Base-by-base conservation (phyloP, 2,888 invertebrate genomes). In the Alitta virens region DNA sequence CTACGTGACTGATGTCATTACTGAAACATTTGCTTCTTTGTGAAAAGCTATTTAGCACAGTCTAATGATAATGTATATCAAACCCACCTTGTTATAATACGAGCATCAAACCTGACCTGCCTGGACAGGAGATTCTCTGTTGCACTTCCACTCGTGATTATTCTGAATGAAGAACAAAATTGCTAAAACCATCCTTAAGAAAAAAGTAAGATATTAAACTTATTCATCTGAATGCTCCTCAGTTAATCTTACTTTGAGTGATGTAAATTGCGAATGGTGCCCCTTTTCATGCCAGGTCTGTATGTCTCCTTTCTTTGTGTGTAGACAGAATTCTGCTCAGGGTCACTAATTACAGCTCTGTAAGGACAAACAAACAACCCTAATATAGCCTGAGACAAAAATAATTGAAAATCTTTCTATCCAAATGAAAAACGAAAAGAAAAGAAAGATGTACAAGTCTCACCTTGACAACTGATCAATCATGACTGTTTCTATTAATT, bases 401-500 rank as follows among this genome's bases (percentile, higher is more conserved):
- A 46, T 33, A 42, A 42, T 14, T 18, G 25, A 59, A 53, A 60
- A 27, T n/a, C n/a, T n/a, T n/a, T n/a, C n/a, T n/a, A n/a, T n/a
- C n/a, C n/a, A n/a, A n/a, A n/a, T n/a, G n/a, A n/a, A n/a, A n/a
- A n/a, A n/a, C n/a, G n/a, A n/a, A n/a, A n/a, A n/a, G n/a, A n/a
- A n/a, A n/a, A n/a, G n/a, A n/a, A n/a, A n/a, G n/a, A n/a, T n/a
- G n/a, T n/a, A n/a, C n/a, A n/a, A n/a, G n/a, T n/a, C 27, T n/a
- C 18, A 78, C 79, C 79, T 74, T 27, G 79, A 78, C 33, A 81
- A 66, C 65, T 81, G 81, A 63, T 81, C 81, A 23, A 75, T 69
- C 76, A 81, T 76, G 1, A 81, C 79, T 1, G 80, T 79, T 62
- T 81, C 81, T 26, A 79, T 68, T 62, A 80, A 54, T 60, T 78